Conservation (phyloP, 2,113 vertebrate genomes). For the Alces alces region DNA sequence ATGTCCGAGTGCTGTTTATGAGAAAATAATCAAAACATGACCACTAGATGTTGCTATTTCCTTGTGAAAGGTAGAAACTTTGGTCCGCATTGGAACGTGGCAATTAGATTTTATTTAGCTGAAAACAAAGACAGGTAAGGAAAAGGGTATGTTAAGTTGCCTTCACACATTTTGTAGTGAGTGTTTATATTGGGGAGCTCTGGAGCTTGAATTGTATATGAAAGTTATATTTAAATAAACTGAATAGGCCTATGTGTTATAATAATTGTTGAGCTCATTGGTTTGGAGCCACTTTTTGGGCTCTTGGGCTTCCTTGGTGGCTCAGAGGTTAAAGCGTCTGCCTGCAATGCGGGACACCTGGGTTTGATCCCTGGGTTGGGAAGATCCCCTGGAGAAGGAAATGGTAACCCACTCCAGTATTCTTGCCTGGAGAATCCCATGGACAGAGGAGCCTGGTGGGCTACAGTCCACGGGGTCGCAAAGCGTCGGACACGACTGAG, state of each 20-base stretch:
- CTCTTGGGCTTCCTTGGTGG: background rate
- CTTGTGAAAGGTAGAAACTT: background rate
- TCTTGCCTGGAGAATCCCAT: no score
- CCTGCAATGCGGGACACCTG: no score
- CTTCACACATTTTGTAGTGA: background rate
- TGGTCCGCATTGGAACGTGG: background rate
- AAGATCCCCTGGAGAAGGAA: no score
- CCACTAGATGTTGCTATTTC: conserved; percentile 43
- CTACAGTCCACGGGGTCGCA: no score
- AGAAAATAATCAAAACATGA: background rate
- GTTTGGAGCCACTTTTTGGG: background rate
- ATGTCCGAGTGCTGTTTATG: background rate
- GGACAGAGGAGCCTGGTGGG: no score
- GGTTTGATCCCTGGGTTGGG: no score
- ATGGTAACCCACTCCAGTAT: no score
- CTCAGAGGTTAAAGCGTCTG: no score
- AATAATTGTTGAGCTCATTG: background rate
- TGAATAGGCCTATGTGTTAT: background rate
- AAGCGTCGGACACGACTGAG: no score
- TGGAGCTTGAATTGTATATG: background rate
- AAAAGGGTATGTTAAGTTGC: background rate
- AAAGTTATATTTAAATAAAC: background rate
- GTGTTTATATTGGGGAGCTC: background rate
- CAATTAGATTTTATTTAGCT: background rate
- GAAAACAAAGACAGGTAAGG: background rate